These are phyloP conservation scores for Sinodicranocentrus sp. DNA, from an alignment of 2,888 invertebrate genomes.

Conservation along the genomic window DNA sequence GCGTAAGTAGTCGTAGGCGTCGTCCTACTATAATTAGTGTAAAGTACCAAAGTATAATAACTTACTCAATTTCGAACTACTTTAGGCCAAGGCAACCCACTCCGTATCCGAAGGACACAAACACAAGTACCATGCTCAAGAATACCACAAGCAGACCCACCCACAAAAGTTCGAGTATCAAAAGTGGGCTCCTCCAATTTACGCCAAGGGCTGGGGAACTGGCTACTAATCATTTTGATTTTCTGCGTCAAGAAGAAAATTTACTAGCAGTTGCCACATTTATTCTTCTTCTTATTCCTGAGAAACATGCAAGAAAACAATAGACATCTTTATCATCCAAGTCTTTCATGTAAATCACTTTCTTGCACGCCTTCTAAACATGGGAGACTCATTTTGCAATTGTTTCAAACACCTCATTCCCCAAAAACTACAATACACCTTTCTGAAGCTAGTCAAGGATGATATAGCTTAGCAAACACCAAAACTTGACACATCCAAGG, in stretches of 20 bases:
- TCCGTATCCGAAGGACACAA: conserved; percentile 68
- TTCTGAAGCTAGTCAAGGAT: conserved; percentile 21
- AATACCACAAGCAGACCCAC: conserved; percentile 64
- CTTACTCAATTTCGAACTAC: background rate
- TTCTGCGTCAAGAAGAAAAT: background rate
- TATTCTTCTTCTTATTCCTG: conserved; percentile 1
- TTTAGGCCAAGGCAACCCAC: conserved; percentile 48
- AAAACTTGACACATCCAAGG: too few species aligned
- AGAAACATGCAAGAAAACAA: background rate
- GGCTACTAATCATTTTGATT: conserved; percentile 44
- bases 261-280: conserved; percentile 6
- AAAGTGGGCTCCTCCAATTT: conserved; percentile 66
- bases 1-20: conserved; percentile 58
- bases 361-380: too few species aligned
- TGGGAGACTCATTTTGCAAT: too few species aligned
- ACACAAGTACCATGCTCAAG: conserved; percentile 66
- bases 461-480: conserved; percentile 16
- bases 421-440: background rate
- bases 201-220: conserved; percentile 55
- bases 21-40: background rate
- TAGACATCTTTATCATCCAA: background rate
- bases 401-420: background rate
- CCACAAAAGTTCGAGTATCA: conserved; percentile 67
- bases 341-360: background rate
- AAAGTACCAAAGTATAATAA: too few species aligned